Evolutionary conservation across 35 echinoderm and acorn worm species (phyloP), one percentile per base, ranked within the genome.

Genomic region (Stichopus chloronotus): DNA sequence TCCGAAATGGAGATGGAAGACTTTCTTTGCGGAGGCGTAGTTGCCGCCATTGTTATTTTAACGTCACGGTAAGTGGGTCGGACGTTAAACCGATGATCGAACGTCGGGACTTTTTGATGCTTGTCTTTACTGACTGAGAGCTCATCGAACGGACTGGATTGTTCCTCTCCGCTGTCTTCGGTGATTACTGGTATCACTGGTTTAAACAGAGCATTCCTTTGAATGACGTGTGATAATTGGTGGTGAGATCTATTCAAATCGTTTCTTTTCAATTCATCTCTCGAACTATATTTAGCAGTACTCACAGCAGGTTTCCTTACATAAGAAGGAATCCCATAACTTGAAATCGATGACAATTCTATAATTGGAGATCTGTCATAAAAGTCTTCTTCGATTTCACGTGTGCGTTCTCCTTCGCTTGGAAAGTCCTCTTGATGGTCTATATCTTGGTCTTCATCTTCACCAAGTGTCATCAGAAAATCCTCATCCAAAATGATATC

Each of bases 111-210:
- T 8, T 30, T 57, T 11, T 16, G 55, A 55, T 57, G 57, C 13
- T 20, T 8, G 8, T 20, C 22, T 9, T 56, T n/a, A 60, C 23
- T 88, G 58, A 9, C 25, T 16, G 8, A n/a, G 25, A 88, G 14
- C 9, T 63, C 86, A 11, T 30, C 86, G 12, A 25, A 30, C 19
- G 58, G 58, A 61, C 58, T 52, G 11, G 57, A 13, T 17, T 25
- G 17, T 60, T 88, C 86, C 23, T 88, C 86, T 6, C 58, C 86
- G 20, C 57, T 63, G 61, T 88, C 86, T 16, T 88, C 86, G 1
- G 54, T 63, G 22, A 88, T 88, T 14, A 69, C 86, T 16, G 86
- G 86, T 14, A 88, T 52, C 3, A 88, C 86, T 30, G 86, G 86
- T 88, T 57, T 63, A 30, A 88, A 88, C 20, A 69, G 16, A 55